Evolutionary conservation across 2,888 invertebrate genomes (phyloP).

Genomic region (Pherbina coryleti): DNA sequence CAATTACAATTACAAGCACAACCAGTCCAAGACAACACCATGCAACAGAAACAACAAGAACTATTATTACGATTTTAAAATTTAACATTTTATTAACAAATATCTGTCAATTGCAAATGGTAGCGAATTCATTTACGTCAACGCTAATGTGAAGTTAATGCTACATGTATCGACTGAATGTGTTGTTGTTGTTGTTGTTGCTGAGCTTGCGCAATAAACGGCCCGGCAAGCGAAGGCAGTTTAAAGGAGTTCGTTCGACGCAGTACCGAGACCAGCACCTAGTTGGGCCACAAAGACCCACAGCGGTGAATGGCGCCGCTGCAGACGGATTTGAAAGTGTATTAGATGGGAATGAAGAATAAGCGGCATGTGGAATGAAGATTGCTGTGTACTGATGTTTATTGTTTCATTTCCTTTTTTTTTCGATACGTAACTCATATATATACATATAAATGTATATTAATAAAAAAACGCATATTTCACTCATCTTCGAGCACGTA

Average conservation of each 20-base stretch:
- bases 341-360: background rate
- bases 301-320: conserved; percentile 23
- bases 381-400: background rate
- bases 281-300: background rate
- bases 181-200: background rate
- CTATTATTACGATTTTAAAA: conserved; percentile 34
- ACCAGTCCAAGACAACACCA: background rate
- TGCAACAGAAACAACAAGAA: background rate
- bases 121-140: conserved; percentile 38
- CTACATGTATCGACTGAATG: conserved; percentile 13
- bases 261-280: background rate
- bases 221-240: background rate
- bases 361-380: background rate
- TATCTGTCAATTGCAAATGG: conserved; percentile 38
- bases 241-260: background rate
- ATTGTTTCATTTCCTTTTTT: conserved; percentile 17
- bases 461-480: too few species aligned
- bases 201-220: background rate
- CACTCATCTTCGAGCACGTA: too few species aligned
- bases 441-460: too few species aligned
- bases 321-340: conserved; percentile 24
- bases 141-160: conserved; percentile 37
- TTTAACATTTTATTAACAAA: conserved; percentile 41
- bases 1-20: conserved; percentile 17
- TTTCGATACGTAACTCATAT: background rate